Base-by-base conservation (phyloP, 1,140 invertebrate species). In the Onthophagus taurus region DNA sequence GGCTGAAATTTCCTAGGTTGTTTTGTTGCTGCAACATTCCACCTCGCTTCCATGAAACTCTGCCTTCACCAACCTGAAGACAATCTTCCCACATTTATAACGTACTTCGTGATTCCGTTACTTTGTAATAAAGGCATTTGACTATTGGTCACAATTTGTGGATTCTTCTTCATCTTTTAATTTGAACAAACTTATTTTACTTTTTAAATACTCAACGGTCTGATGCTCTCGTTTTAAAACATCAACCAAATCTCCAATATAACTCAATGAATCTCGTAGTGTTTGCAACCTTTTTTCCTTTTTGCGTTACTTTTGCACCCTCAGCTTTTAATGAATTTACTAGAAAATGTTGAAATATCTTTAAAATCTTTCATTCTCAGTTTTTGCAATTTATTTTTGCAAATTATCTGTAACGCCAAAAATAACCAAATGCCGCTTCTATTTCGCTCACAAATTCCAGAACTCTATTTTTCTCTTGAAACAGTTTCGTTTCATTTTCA, bases 171-270 rank as follows among this genome's bases (percentile, higher is more conserved):
- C 52, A 57, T 55, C 55, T 61, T 58, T 63, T 56, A 49, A 53
- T 53, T 60, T 58, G n/a, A n/a, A n/a, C n/a, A n/a, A n/a, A n/a
- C n/a, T n/a, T 43, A 67, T 64, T 61, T 66, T 66, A 24, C 34
- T 54, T 17, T 52, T 44, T 31, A 68, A 44, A 56, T 67, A 68
- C 24, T 67, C 62, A 11, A 61, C 55, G 29, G 61, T 68, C 53
- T 47, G 50, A 51, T 67, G 49, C 57, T 64, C 54, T 53, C 61
- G 56, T 51, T 57, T 52, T 20, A 57, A 3, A 63, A 48, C 17
- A 48, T 57, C 41, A 54, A 61, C 52, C 13, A 60, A 50, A 29
- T 64, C 62, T n/a, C 55, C 53, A 14, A 62, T 60, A 35, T 63
- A 37, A 39, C 54, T 61, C n/a, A n/a, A n/a, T n/a, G n/a, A n/a